Percentiles rank a stretch among this genome's conserved stretches.
Evolutionary conservation across 2,888 invertebrate genomes (phyloP).

Genomic region (Tenthredo mesomela): DNA sequence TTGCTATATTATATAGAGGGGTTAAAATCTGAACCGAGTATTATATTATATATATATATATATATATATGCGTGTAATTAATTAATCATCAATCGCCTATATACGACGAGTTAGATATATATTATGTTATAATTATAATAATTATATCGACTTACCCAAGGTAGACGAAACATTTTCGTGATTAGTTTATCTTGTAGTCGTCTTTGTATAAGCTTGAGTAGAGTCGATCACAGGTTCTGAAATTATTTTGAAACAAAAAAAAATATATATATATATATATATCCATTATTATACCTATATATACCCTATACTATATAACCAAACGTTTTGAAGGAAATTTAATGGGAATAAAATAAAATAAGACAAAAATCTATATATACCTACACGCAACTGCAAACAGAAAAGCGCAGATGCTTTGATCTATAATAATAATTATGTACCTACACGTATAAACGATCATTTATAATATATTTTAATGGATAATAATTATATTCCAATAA

Average conservation of each 20-base stretch:
- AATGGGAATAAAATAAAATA: neutral
- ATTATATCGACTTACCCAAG: slow-evolving; percentile 7
- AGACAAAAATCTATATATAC: neutral
- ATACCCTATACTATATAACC: too few relatives aligned
- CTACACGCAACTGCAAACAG: too few relatives aligned
- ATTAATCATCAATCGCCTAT: neutral
- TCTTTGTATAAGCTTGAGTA: neutral
- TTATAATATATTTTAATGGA: too few relatives aligned
- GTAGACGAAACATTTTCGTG: slow-evolving; percentile 39
- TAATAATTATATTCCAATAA: too few relatives aligned
- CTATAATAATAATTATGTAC: too few relatives aligned
- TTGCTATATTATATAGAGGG: neutral
- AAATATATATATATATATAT: neutral
- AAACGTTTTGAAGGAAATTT: too few relatives aligned
- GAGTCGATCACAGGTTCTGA: slow-evolving; percentile 28
- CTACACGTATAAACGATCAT: too few relatives aligned
- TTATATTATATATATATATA: neutral
- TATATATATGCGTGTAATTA: neutral
- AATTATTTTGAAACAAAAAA: neutral
- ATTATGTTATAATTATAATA: neutral
- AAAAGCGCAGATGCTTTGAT: too few relatives aligned
- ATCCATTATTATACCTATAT: too few relatives aligned
- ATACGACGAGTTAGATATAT: neutral
- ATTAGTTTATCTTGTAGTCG: slow-evolving; percentile 5
- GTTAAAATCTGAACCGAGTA: neutral